Base-by-base conservation (phyloP, 2,888 invertebrate species). In the Notodonta dromedarius region DNA sequence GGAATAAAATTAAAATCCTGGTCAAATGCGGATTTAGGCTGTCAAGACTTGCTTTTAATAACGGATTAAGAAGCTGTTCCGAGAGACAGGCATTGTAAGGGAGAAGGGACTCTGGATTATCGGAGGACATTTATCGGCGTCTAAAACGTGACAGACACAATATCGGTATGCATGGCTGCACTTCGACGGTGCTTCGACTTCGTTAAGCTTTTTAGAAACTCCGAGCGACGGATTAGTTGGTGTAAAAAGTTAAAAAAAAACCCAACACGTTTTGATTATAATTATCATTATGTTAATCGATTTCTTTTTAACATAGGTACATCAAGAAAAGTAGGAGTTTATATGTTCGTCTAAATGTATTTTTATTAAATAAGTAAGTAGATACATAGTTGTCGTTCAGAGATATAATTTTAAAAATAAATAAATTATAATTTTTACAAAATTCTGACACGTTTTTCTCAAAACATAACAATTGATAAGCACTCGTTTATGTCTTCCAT, bases 1-100 rank as follows among this genome's bases (percentile, higher is more conserved):
- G 50, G 14, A 50, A 50, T 50, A 50, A 50, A 52, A 52, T 52
- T 52, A 32, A 52, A 32, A 52, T 32, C 52, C 32, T 52, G 32
- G 32, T 52, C 32, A 52, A 52, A 52, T 52, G 52, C 24, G 52
- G 52, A 52, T 52, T 52, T 32, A 52, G 52, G 12, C 52, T 13
- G 52, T 52, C 52, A 52, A 52, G 52, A 52, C 11, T 52, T 52
- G 32, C 52, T 52, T 52, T 50, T 52, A 52, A 52, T 52, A 12
- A 52, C 52, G 13, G 52, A 24, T 32, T 52, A 52, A 12, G 52
- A 4, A 32, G 51, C 51, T 24, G 51, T 24, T 32, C 52, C 24
- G 32, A 8, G 32, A 32, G 14, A 16, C 50, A 2, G 46, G 52
- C 12, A 52, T 32, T 52, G 32, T 32, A 5, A 12, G 52, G 32